phyloP scores from a whole-genome alignment of 2,797 vertebrate genomes.

The Silurus aristotelis region DNA sequence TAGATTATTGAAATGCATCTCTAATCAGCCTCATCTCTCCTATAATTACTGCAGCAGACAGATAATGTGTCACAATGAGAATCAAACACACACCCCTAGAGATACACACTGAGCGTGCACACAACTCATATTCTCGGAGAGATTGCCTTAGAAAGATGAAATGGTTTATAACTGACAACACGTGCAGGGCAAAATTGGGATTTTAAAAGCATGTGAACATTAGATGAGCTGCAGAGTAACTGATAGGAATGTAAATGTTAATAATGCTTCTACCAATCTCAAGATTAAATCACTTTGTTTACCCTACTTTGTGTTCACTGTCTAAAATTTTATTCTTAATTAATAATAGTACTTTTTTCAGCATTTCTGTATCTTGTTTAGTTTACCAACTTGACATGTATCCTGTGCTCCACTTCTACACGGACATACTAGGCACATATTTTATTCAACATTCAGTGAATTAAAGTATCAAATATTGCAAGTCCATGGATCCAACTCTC shows the following conservation, averaged over 20 bases:
- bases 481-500: too few relatives aligned
- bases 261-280: not conserved
- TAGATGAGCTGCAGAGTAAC: not conserved
- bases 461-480: not conserved
- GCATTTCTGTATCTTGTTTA: too few relatives aligned
- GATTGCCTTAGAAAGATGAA: slow-evolving; percentile 8
- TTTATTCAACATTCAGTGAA: not conserved
- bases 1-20: slow-evolving; percentile 59
- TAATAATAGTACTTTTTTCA: not conserved
- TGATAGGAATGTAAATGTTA: not conserved
- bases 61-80: slow-evolving; percentile 58
- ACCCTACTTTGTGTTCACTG: not conserved
- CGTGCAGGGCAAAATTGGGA: not conserved
- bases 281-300: not conserved
- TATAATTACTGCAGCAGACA: slow-evolving; percentile 63
- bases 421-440: not conserved
- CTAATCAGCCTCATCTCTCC: slow-evolving; percentile 63
- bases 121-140: not conserved
- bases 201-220: not conserved
- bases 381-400: not conserved
- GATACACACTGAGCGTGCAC: not conserved
- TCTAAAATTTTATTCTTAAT: slow-evolving; percentile 47
- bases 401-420: not conserved
- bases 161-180: slow-evolving; percentile 13
- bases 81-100: slow-evolving; percentile 28